Evolutionary conservation across 1,140 invertebrate genomes (phyloP).

Genomic region (Cydia strobilella): DNA sequence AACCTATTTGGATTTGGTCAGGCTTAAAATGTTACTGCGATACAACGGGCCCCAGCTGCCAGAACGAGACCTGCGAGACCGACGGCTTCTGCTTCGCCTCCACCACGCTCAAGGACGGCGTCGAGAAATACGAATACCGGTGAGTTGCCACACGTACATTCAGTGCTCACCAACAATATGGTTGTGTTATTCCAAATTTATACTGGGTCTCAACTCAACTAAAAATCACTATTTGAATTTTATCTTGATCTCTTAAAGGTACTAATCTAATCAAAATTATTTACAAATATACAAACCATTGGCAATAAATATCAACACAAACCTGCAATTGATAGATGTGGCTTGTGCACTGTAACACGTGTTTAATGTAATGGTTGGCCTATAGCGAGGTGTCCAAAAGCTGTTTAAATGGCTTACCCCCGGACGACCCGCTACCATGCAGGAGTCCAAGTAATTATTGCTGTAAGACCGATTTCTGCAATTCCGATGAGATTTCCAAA

Average conservation of each 20-base stretch:
- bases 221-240: constrained; percentile 14
- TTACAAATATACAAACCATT: constrained; percentile 41
- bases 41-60: constrained; percentile 59
- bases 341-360: constrained; percentile 54
- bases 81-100: constrained; percentile 94
- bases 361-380: constrained; percentile 64
- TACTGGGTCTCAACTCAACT: background rate
- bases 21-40: constrained; percentile 75
- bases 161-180: background rate
- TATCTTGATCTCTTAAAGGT: constrained; percentile 32
- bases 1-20: constrained; percentile 35
- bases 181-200: constrained; percentile 28
- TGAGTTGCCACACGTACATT: constrained; percentile 70
- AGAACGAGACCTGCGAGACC: constrained; percentile 92
- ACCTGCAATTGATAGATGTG: constrained; percentile 35
- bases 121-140: constrained; percentile 86
- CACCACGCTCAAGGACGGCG: constrained; percentile 83
- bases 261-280: constrained; percentile 56
- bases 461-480: constrained; percentile 73
- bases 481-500: constrained; percentile 63
- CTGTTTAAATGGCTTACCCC: constrained; percentile 70
- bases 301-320: constrained; percentile 41
- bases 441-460: constrained; percentile 64
- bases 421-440: constrained; percentile 66
- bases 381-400: constrained; percentile 70